These are phyloP conservation scores for Marronus borbonicus DNA, from an alignment of 2,888 invertebrate genomes.

Conservation along the genomic window DNA sequence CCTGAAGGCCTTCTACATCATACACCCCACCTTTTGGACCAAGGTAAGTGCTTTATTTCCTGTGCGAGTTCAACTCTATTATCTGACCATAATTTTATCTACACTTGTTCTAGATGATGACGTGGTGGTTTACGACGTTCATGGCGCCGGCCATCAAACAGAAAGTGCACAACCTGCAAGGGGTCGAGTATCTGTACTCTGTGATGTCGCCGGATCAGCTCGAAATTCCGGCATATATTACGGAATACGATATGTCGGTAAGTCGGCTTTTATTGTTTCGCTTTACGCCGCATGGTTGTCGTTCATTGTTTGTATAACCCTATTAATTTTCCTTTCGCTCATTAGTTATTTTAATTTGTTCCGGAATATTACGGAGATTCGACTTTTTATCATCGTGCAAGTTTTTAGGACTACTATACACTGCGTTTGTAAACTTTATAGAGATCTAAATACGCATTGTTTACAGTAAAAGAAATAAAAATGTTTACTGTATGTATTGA, in stretches of 20 bases:
- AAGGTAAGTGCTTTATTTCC: conserved; percentile 76
- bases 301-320: neutral
- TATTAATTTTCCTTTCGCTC: too few relatives aligned
- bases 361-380: too few relatives aligned
- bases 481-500: too few relatives aligned
- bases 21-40: conserved; percentile 98
- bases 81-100: conserved; percentile 37
- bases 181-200: conserved; percentile 93
- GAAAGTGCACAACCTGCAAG: conserved; percentile 92
- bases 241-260: conserved; percentile 97
- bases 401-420: too few relatives aligned
- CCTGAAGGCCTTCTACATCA: conserved; percentile 94
- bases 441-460: too few relatives aligned
- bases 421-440: too few relatives aligned
- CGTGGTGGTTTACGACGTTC: conserved; percentile 99
- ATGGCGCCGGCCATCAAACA: conserved; percentile 97
- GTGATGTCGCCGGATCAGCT: conserved; percentile 94
- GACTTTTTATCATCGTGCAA: too few relatives aligned
- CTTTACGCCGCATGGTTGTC: neutral
- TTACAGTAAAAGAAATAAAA: too few relatives aligned
- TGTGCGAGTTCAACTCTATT: neutral
- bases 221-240: conserved; percentile 95
- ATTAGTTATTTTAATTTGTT: too few relatives aligned
- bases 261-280: conserved; percentile 63
- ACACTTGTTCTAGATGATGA: conserved; percentile 83